Percentiles rank a stretch among this genome's conserved stretches.
Evolutionary conservation across 2,888 invertebrate genomes (phyloP).

Genomic region (Petrolisthes manimaculis): DNA sequence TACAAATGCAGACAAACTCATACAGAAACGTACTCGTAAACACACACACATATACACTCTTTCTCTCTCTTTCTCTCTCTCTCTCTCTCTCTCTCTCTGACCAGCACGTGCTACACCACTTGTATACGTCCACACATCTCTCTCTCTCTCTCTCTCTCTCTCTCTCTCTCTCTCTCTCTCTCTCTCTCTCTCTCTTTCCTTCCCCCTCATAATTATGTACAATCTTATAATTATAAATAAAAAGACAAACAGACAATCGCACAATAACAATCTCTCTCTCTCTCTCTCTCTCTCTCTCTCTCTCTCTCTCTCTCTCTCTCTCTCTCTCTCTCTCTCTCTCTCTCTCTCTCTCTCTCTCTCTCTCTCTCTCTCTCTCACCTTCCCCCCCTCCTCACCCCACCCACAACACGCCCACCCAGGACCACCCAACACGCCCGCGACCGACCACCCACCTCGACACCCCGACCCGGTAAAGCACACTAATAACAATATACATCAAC

Average conservation of each 20-base stretch:
- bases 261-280: too few relatives aligned
- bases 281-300: constrained; percentile 15
- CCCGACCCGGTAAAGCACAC: constrained; percentile 9
- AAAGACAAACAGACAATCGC: too few relatives aligned
- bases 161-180: neutral
- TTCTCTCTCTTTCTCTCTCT: neutral
- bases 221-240: too few relatives aligned
- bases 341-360: neutral
- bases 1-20: constrained; percentile 10
- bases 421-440: constrained; percentile 28
- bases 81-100: neutral
- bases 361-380: neutral
- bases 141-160: neutral
- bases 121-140: neutral
- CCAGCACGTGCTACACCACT: neutral
- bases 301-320: neutral
- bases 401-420: constrained; percentile 15
- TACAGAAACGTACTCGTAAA: neutral
- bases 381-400: neutral
- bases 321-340: neutral
- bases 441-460: neutral
- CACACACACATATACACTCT: neutral
- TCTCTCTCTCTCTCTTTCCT: neutral
- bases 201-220: neutral
- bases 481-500: constrained; percentile 45